Evolutionary conservation across 2,797 vertebrate species (phyloP), one percentile per base, ranked within the genome.

Genomic region (Hapalemur alaotrensis): DNA sequence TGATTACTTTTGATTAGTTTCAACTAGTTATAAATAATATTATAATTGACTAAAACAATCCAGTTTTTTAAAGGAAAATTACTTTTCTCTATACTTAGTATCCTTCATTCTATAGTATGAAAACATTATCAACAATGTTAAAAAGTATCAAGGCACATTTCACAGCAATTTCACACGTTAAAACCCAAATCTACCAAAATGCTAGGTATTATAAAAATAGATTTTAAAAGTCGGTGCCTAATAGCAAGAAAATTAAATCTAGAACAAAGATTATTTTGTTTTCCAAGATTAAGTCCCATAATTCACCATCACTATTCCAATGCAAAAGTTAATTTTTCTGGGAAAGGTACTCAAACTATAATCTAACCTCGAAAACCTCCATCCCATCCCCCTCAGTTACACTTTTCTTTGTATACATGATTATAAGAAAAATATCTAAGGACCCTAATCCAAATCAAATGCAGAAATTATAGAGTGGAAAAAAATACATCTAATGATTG

Each of bases 261-360:
- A 22, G 22, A 63, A 63, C 1, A 93, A 65, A 91, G 54, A 82
- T 18, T 85, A 28, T 41, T 80, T 57, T 93, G 69, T 70, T 1
- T 83, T 82, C 28, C 18, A 41, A 30, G n/a, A 89, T 63, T 84
- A 94, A 97, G 95, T 95, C 43, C 57, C 28, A 10, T 82, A 84
- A 95, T 69, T 70, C 23, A 67, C 52, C 7, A 91, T 81, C 59
- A 92, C 25, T 86, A 72, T 89, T 84, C 23, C 7, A 63, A 82
- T 25, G 28, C 38, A 89, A 87, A 96, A 87, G 22, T 59, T 35
- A 63, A 65, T 76, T 48, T 81, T 81, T 90, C 72, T 32, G 7
- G 43, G 30, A 91, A 95, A 92, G 32, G 35, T n/a, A 93, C 57
- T 96, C 79, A 88, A 96, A 90, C 17, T 23, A 78, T 57, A 81